Base-by-base conservation (phyloP, 2,113 vertebrate species). In the Chelonoidis abingdonii region DNA sequence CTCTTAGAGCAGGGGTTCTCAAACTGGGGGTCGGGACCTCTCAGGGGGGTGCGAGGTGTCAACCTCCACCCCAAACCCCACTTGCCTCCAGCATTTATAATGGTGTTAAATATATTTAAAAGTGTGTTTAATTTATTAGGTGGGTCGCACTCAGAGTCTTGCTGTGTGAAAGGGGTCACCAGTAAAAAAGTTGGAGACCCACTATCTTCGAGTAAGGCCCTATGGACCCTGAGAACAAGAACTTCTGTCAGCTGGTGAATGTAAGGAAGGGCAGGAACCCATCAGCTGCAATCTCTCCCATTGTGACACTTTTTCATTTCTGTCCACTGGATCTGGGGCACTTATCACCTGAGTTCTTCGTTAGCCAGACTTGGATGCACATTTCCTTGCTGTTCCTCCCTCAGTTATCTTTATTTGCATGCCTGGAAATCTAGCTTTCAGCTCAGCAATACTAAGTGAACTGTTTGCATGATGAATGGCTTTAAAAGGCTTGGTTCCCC, bases 391-490 rank as follows among this genome's bases (percentile, higher is more conserved):
- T 82, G 79, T n/a, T 78, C 82, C 84, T 92, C 52, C 86, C 52
- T 80, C 7, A 8, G 89, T 89, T 85, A 41, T 92, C 94, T 96
- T 89, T 94, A 89, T 96, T 95, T 90, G 94, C 93, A 24, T 96
- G 96, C 97, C 47, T 96, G 93, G 93, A 93, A 97, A 97, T 97
- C 92, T 90, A 94, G 93, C 94, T 83, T 86, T 78, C 93, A 54
- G 96, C 90, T 95, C 93, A 69, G 96, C 94, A 41, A 94, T 94
- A 81, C 83, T 92, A 95, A 96, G 93, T 35, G 94, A 95, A 57
- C 82, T 24, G 88, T 97, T 97, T 96, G 97, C 95, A 96, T 97
- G 96, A 95, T 94, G 88, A 97, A 87, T 80, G 95, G 95, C 38
- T 96, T 93, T 35, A 75, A 92, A 87, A 89, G 47, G 88, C 44